phyloP scores from a whole-genome alignment of 2,113 vertebrate species.

The Psittacula cyanocephala region DNA sequence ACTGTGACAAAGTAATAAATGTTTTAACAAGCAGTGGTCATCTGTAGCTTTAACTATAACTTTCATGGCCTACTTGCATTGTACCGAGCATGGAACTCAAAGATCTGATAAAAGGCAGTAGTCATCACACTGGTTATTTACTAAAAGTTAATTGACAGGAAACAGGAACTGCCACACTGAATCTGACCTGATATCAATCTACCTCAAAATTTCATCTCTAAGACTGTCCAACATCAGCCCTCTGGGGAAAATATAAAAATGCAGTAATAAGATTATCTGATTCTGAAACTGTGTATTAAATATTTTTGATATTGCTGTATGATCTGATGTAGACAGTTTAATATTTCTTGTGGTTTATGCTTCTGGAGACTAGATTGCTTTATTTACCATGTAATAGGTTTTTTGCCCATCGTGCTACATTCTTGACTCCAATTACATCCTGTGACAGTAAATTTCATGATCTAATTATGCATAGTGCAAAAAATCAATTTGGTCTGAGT shows the following conservation, averaged over 20 bases:
- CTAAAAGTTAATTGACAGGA: not conserved
- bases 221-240: not conserved
- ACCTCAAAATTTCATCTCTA: not conserved
- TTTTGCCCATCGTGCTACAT: not conserved
- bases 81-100: not conserved
- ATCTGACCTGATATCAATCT: not conserved
- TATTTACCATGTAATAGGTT: not conserved
- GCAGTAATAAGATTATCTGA: not conserved
- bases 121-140: not conserved
- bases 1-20: not conserved
- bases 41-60: not conserved
- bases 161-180: not conserved
- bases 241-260: not conserved
- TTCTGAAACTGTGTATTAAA: not conserved
- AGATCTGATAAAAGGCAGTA: not conserved
- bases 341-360: not conserved
- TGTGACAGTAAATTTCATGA: not conserved
- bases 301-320: not conserved
- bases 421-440: not conserved
- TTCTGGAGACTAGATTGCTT: not conserved
- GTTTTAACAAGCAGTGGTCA: not conserved
- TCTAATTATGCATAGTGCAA: not conserved
- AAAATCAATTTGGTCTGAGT: not conserved
- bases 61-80: not conserved
- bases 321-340: not conserved